Percentiles rank a stretch among this genome's conserved stretches.
These are phyloP conservation scores for Podarcis siculus DNA, from an alignment of 2,797 vertebrate species.

Conservation along the genomic window DNA sequence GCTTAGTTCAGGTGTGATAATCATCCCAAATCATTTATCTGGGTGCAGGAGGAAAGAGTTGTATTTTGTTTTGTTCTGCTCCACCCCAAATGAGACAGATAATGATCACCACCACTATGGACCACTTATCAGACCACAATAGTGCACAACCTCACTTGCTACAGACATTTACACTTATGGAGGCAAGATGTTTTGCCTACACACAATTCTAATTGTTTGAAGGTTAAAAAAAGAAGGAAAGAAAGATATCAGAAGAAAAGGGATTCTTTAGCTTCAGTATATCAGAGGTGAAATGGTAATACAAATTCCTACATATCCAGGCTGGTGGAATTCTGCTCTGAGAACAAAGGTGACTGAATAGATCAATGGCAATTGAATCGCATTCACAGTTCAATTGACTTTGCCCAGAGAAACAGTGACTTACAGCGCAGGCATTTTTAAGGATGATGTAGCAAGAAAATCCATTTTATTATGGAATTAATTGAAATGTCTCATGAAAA, in stretches of 20 bases:
- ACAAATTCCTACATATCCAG: background rate
- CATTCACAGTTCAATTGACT: constrained; percentile 34
- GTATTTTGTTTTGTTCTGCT: background rate
- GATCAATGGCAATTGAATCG: constrained; percentile 33
- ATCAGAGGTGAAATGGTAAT: background rate
- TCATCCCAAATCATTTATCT: background rate
- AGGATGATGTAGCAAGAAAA: constrained; percentile 7
- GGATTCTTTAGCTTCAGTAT: background rate
- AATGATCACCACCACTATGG: background rate
- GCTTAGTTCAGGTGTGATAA: background rate
- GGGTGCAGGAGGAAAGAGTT: background rate
- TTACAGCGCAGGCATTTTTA: background rate
- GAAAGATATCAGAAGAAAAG: background rate
- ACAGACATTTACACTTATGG: background rate
- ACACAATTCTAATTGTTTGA: background rate
- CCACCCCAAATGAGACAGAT: no score
- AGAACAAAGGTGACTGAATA: constrained; percentile 9
- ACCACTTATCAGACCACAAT: background rate
- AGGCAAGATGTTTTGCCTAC: background rate
- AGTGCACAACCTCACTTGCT: background rate
- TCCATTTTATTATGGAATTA: background rate
- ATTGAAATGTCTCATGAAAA: constrained; percentile 10
- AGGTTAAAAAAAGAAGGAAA: background rate
- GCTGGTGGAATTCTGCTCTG: background rate
- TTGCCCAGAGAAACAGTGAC: background rate